Evolutionary conservation across 2,888 invertebrate species (phyloP).

Genomic region (Magallana nippona): DNA sequence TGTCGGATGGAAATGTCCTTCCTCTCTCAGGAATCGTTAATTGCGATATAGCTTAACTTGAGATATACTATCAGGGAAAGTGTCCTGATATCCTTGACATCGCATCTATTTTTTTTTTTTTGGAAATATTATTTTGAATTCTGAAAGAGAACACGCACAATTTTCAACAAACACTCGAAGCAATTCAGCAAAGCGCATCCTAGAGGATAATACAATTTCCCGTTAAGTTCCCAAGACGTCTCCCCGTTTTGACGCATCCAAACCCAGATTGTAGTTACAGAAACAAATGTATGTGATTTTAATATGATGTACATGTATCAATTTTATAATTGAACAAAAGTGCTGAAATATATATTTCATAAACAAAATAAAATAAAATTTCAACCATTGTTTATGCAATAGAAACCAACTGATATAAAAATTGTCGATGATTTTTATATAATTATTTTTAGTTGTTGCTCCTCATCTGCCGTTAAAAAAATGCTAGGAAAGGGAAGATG

Average conservation of each 20-base stretch:
- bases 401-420: too few species aligned
- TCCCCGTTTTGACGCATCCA: background rate
- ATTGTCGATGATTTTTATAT: too few species aligned
- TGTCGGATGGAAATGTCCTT: background rate
- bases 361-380: too few species aligned
- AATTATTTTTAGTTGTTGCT: too few species aligned
- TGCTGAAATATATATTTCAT: too few species aligned
- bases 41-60: constrained; percentile 3
- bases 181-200: background rate
- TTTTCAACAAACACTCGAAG: background rate
- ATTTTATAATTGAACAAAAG: too few species aligned
- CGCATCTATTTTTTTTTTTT: too few species aligned
- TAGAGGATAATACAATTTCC: background rate
- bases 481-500: too few species aligned
- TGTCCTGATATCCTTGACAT: background rate
- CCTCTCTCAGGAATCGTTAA: background rate
- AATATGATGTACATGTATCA: too few species aligned
- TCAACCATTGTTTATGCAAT: too few species aligned
- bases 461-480: too few species aligned
- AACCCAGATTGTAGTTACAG: background rate
- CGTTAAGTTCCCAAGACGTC: background rate
- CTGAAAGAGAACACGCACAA: background rate
- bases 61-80: background rate
- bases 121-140: too few species aligned
- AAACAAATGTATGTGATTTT: background rate